Evolutionary conservation across 2,888 invertebrate species (phyloP), one percentile per base, ranked within the genome.

Genomic region (Agonopterix arenella): DNA sequence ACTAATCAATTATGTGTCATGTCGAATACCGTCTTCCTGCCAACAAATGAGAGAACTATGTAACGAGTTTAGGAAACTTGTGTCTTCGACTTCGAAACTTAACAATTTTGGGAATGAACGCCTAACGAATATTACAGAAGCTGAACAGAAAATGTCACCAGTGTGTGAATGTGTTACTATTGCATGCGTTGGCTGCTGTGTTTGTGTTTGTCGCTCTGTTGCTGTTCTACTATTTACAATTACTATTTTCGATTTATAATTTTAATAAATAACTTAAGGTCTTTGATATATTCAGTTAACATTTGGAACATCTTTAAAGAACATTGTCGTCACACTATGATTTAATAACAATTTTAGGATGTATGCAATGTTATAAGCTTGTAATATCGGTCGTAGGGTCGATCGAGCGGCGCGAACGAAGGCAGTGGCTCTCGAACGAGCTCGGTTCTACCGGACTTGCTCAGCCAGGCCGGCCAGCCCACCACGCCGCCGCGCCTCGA

Each of bases 381-480:
- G 7, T 28, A 48, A 44, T 50, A 51, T 62, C 60, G 58, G 56
- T 46, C 61, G 47, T 72, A 86, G 88, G 85, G 76, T 57, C 86
- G 86, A 11, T 68, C 80, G 55, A 77, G 90, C 63, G 90, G 89
- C 58, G 89, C 84, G 47, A 77, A 73, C 61, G 90, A 92, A 73
- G 89, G 92, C 70, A 89, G 92, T 66, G 91, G 95, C 59, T 93
- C 97, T 36, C 92, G 97, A 59, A 96, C 96, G 58, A 97, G 96
- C 89, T 96, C 96, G 50, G 98, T 98, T 51, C 91, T 98, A 63
- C 98, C 98, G 49, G 98, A 98, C 90, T 92, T 98, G 64, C 92
- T 98, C 61, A 98, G 97, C 75, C 97, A 96, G 90, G 95, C 95
- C 54, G 93, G 93, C 52, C 93, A 93, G 75, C 95, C 95, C 55